These are phyloP conservation scores for Parnassius mnemosyne DNA, from an alignment of 2,888 invertebrate genomes.

Conservation along the genomic window DNA sequence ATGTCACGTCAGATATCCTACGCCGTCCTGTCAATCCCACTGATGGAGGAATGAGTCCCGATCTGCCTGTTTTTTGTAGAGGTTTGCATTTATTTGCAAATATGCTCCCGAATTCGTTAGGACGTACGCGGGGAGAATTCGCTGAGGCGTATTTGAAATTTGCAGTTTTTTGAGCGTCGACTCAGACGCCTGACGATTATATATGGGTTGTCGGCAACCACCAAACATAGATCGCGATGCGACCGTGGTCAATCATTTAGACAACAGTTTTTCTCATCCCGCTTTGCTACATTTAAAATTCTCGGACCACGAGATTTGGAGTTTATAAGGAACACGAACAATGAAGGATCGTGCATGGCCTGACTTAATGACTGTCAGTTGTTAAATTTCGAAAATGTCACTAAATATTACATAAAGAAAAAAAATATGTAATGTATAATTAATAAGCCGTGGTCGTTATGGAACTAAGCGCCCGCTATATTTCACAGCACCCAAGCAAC, in stretches of 20 bases:
- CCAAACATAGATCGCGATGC: constrained; percentile 8
- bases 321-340: background rate
- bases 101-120: constrained; percentile 18
- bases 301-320: background rate
- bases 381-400: too few species aligned
- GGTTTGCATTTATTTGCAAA: constrained; percentile 24
- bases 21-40: constrained; percentile 14
- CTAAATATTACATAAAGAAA: too few species aligned
- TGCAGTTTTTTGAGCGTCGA: constrained; percentile 16
- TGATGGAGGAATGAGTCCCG: constrained; percentile 15
- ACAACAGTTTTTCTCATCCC: constrained; percentile 5
- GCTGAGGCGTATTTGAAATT: constrained; percentile 12
- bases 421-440: too few species aligned
- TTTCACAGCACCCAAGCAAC: too few species aligned
- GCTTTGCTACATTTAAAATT: constrained; percentile 3
- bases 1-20: constrained; percentile 19
- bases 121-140: constrained; percentile 22
- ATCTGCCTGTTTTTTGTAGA: constrained; percentile 15
- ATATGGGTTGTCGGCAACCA: constrained; percentile 8
- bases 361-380: too few species aligned
- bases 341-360: background rate
- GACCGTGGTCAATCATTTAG: constrained; percentile 12
- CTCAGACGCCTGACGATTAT: constrained; percentile 19
- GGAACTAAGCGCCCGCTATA: too few species aligned
- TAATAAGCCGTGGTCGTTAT: too few species aligned